Evolutionary conservation across 2,797 vertebrate species (phyloP).

Genomic region (Karalla daura): DNA sequence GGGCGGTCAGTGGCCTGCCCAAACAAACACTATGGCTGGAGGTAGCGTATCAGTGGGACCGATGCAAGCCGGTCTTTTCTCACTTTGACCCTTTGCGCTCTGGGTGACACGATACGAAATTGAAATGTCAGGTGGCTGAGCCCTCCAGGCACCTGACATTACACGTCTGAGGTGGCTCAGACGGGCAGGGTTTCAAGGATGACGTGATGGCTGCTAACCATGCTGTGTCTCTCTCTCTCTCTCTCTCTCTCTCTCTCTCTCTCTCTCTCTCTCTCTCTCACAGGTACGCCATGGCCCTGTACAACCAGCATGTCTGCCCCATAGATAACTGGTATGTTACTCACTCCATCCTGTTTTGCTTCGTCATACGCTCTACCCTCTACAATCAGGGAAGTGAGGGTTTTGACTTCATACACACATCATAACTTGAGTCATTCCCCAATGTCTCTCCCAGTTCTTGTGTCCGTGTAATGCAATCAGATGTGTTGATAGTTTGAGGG

Average conservation of each 20-base stretch:
- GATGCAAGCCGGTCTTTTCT: constrained; percentile 13
- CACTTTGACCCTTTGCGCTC: not conserved
- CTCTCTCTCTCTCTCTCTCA: too few relatives aligned
- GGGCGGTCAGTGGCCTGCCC: constrained; percentile 40
- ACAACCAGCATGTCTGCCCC: constrained; percentile 88
- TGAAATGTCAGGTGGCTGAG: constrained; percentile 19
- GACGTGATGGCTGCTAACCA: not conserved
- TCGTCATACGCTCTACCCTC: not conserved
- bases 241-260: too few relatives aligned
- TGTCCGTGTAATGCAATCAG: not conserved
- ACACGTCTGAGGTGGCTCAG: not conserved
- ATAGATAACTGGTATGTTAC: constrained; percentile 85
- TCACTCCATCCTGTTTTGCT: constrained; percentile 7
- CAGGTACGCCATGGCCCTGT: constrained; percentile 88
- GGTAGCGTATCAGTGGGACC: constrained; percentile 15
- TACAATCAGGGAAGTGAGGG: too few relatives aligned
- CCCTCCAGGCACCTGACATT: constrained; percentile 15
- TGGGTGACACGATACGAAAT: constrained; percentile 17
- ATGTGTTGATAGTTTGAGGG: not conserved
- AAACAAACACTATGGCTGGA: constrained; percentile 21
- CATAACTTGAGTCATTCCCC: too few relatives aligned
- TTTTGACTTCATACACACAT: too few relatives aligned
- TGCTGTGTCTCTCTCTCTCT: too few relatives aligned
- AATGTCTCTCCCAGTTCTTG: not conserved
- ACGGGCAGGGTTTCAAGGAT: not conserved